Evolutionary conservation across 2,888 invertebrate species (phyloP).

Genomic region (Drosophila borealis): DNA sequence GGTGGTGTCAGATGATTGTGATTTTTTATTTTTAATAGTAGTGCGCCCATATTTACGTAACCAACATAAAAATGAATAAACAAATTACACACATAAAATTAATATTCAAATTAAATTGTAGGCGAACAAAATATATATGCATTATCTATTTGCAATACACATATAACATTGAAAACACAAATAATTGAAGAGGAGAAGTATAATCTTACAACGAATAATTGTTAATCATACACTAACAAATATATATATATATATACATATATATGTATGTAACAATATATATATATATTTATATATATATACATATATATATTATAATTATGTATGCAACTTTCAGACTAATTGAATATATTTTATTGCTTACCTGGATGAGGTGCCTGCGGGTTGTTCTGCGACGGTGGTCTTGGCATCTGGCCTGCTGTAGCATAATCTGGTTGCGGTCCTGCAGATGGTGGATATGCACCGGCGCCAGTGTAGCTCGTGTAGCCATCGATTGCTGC

Average conservation of each 20-base stretch:
- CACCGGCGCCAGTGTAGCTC: slow-evolving; percentile 88
- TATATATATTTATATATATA: slow-evolving; percentile 14
- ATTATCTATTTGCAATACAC: slow-evolving; percentile 44
- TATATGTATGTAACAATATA: slow-evolving; percentile 10
- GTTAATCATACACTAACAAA: slow-evolving; percentile 6
- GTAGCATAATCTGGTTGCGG: slow-evolving; percentile 88
- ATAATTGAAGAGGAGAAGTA: slow-evolving; percentile 22
- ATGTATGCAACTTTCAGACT: slow-evolving; percentile 20
- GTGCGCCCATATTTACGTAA: slow-evolving; percentile 75
- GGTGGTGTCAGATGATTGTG: slow-evolving; percentile 55
- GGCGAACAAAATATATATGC: slow-evolving; percentile 33
- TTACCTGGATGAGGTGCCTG: slow-evolving; percentile 89
- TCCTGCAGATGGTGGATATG: slow-evolving; percentile 85
- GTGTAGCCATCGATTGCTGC: slow-evolving; percentile 94
- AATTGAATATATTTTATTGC: background rate
- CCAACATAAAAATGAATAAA: slow-evolving; percentile 79
- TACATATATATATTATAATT: slow-evolving; percentile 8
- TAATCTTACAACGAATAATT: slow-evolving; percentile 34
- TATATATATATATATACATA: slow-evolving; percentile 13
- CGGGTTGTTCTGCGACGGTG: slow-evolving; percentile 89
- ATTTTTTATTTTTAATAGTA: slow-evolving; percentile 59
- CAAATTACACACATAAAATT: slow-evolving; percentile 57
- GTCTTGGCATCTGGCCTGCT: slow-evolving; percentile 89
- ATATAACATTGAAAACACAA: slow-evolving; percentile 27
- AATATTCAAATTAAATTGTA: slow-evolving; percentile 35